Conservation (phyloP, 2,797 vertebrate genomes). For the Sebastes flavidus region DNA sequence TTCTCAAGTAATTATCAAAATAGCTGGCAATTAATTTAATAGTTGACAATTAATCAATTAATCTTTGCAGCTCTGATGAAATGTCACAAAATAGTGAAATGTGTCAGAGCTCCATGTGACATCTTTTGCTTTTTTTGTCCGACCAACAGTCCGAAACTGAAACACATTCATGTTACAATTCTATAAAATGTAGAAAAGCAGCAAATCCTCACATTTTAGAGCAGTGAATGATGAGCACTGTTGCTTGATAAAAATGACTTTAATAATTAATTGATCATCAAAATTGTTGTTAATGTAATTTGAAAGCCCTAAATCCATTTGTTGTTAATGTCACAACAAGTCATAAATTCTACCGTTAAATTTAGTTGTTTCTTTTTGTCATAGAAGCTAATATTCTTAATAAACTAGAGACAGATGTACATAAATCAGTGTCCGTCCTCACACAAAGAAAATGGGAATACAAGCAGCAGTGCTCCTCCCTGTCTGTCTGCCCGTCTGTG, state of each 20-base stretch:
- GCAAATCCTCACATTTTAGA: neutral
- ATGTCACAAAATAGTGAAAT: neutral
- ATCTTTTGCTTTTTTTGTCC: neutral
- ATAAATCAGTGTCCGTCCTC: neutral
- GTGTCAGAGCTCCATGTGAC: neutral
- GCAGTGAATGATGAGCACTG: neutral
- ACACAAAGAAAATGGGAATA: constrained; percentile 20
- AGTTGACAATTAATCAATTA: no score
- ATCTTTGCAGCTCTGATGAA: neutral
- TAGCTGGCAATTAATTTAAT: no score
- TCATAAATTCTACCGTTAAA: neutral
- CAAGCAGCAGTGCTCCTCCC: constrained; percentile 19
- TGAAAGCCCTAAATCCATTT: neutral
- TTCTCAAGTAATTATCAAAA: no score
- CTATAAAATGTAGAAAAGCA: neutral
- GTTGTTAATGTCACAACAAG: neutral
- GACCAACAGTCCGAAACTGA: neutral
- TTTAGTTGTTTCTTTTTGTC: neutral
- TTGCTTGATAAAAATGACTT: neutral
- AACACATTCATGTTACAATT: neutral
- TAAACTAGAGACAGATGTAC: neutral
- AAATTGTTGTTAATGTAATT: neutral
- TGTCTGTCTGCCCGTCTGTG: constrained; percentile 28
- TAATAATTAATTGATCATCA: neutral
- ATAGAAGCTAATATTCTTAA: neutral